Percentiles rank a stretch among this genome's conserved stretches.
Evolutionary conservation across 2,797 vertebrate species (phyloP).

Genomic region (Gastrophryne carolinensis): DNA sequence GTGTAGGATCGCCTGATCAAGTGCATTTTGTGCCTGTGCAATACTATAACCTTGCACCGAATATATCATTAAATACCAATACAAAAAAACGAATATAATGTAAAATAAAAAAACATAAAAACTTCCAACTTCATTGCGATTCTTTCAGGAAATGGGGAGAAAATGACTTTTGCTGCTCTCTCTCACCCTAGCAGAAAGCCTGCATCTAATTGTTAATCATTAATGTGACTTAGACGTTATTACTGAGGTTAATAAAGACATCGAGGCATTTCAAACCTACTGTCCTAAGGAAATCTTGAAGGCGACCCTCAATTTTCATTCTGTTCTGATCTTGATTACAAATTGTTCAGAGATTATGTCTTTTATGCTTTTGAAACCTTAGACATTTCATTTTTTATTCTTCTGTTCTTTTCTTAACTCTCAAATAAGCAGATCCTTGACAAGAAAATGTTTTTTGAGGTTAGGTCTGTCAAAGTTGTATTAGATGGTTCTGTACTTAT

Average conservation of each 20-base stretch:
- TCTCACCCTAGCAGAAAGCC: background rate
- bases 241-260: background rate
- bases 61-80: too few species aligned
- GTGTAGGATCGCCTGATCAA: too few species aligned
- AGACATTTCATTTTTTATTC: background rate
- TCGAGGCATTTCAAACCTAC: background rate
- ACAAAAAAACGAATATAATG: too few species aligned
- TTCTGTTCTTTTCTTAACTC: background rate
- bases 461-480: too few species aligned
- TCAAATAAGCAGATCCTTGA: conserved; percentile 1
- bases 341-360: background rate
- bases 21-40: too few species aligned
- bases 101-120: too few species aligned
- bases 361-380: conserved; percentile 1
- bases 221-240: background rate
- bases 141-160: too few species aligned
- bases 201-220: background rate
- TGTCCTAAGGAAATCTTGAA: background rate
- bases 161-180: background rate
- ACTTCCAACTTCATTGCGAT: too few species aligned
- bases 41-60: too few species aligned
- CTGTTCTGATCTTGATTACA: background rate
- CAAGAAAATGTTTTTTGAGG: too few species aligned
- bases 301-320: background rate
- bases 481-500: too few species aligned